Conservation (phyloP, 2,113 vertebrate genomes). For the Entelurus aequoreus region DNA sequence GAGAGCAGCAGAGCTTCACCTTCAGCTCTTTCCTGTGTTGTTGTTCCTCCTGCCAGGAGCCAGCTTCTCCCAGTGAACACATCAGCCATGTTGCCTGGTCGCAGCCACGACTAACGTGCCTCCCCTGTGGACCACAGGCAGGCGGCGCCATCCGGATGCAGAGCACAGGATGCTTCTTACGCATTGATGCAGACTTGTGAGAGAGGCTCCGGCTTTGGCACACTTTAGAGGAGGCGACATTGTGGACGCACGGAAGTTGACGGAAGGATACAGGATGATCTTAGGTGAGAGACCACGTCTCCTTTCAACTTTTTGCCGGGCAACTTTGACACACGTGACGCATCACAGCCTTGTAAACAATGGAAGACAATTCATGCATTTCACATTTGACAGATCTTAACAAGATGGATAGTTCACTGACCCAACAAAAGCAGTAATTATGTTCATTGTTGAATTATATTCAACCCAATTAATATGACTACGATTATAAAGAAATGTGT, state of each 20-base stretch:
- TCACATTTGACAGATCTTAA: too few relatives aligned
- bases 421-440: too few relatives aligned
- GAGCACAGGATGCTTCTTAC: constrained; percentile 35
- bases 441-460: too few relatives aligned
- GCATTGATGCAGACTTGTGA: constrained; percentile 34
- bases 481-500: too few relatives aligned
- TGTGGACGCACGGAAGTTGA: constrained; percentile 39
- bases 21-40: constrained; percentile 35
- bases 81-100: constrained; percentile 41
- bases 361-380: too few relatives aligned
- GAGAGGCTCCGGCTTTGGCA: constrained; percentile 26
- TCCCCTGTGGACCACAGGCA: constrained; percentile 14
- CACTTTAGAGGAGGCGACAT: constrained; percentile 22
- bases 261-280: constrained; percentile 63
- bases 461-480: too few relatives aligned
- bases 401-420: too few relatives aligned
- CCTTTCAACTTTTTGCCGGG: constrained; percentile 5
- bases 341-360: neutral
- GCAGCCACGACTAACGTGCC: constrained; percentile 28
- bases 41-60: constrained; percentile 42
- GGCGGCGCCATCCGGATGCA: constrained; percentile 19
- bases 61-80: constrained; percentile 58
- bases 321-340: neutral
- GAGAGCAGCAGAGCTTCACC: constrained; percentile 53
- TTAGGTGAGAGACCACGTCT: constrained; percentile 53